Conservation (phyloP, 2,888 invertebrate species). For the Lutraria lutraria region DNA sequence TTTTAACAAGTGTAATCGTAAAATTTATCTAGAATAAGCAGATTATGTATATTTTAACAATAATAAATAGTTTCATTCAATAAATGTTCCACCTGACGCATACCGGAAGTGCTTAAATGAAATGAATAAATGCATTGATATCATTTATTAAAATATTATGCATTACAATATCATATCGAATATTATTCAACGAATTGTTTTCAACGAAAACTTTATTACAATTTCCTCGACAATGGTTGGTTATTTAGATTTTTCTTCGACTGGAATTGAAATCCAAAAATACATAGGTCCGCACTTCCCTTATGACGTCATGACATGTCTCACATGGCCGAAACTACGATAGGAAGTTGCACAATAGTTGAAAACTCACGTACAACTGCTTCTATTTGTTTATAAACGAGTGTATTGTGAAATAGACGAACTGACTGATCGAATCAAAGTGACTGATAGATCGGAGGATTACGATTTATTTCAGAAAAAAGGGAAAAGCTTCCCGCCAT, state of each 20-base stretch:
- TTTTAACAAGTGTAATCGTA: not conserved
- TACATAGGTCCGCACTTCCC: slow-evolving; percentile 36
- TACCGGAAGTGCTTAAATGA: not conserved
- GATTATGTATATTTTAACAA: not conserved
- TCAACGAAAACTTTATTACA: too few species aligned
- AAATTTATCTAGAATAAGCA: not conserved
- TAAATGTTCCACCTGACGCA: not conserved
- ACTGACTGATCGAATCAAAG: not conserved
- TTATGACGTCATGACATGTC: slow-evolving; percentile 76
- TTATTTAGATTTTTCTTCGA: not conserved
- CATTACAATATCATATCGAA: not conserved
- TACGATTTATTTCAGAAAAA: not conserved
- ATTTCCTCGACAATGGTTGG: too few species aligned
- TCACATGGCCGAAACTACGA: slow-evolving; percentile 76
- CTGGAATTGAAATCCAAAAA: not conserved
- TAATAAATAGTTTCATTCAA: not conserved
- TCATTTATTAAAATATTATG: not conserved
- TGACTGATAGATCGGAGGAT: not conserved
- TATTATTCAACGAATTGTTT: too few species aligned
- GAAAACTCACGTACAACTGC: slow-evolving; percentile 34
- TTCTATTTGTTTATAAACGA: not conserved
- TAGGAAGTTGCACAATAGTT: slow-evolving; percentile 71
- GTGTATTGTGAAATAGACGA: not conserved
- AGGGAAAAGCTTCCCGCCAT: slow-evolving; percentile 72
- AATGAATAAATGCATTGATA: not conserved